These are phyloP conservation scores for Tetrax tetrax DNA, from an alignment of 2,113 vertebrate species.

Conservation along the genomic window DNA sequence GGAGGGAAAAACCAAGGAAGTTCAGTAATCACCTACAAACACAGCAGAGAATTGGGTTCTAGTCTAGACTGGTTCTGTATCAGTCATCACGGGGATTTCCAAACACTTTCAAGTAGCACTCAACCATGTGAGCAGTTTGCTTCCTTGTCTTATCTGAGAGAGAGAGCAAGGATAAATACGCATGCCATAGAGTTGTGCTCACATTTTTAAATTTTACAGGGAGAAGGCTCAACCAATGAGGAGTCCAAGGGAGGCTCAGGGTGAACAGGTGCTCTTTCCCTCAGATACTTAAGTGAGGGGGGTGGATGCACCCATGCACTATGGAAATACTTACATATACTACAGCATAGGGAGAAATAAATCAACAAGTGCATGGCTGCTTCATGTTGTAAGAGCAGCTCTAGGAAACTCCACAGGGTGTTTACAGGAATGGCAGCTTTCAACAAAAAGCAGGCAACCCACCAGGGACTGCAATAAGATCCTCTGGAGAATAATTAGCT, in stretches of 20 bases:
- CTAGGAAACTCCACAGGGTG: not conserved
- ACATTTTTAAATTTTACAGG: not conserved
- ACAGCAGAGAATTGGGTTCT: not conserved
- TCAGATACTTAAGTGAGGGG: not conserved
- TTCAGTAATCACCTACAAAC: not conserved
- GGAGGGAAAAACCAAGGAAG: not conserved
- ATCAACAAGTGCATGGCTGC: not conserved
- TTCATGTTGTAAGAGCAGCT: not conserved
- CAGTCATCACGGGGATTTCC: not conserved
- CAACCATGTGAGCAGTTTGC: not conserved
- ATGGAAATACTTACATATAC: not conserved
- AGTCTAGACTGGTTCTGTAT: not conserved
- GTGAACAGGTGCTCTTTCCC: not conserved
- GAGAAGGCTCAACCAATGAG: not conserved
- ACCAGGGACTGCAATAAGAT: not conserved
- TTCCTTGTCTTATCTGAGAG: not conserved
- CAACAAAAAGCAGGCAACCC: not conserved
- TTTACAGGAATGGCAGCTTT: not conserved
- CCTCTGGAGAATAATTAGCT: not conserved
- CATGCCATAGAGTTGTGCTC: not conserved
- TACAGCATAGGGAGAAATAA: not conserved
- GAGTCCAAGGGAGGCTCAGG: not conserved
- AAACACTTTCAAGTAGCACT: not conserved
- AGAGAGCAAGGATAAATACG: not conserved
- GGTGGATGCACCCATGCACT: not conserved